Percentiles rank a stretch among this genome's conserved stretches.
phyloP scores from a whole-genome alignment of 1,140 invertebrate genomes.

The Propsilocerus akamusi region DNA sequence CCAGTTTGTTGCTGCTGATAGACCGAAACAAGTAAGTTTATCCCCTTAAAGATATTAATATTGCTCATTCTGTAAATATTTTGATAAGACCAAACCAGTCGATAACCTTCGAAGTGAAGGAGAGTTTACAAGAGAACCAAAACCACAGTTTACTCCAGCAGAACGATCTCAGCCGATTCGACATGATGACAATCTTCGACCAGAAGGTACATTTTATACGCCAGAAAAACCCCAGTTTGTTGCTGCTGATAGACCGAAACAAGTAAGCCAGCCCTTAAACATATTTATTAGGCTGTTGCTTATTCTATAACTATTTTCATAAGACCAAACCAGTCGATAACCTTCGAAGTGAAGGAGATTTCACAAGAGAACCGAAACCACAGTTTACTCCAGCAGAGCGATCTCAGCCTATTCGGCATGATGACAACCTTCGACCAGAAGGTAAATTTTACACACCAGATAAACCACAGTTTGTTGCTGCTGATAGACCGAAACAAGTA shows the following conservation, averaged over 20 bases:
- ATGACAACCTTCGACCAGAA: conserved; percentile 24
- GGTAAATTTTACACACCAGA: conserved; percentile 27
- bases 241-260: conserved; percentile 20
- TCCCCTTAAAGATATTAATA: conserved; percentile 9
- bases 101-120: conserved; percentile 40
- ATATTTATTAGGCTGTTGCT: too few relatives aligned
- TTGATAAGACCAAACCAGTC: too few relatives aligned
- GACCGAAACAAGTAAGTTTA: conserved; percentile 23
- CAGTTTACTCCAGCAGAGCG: conserved; percentile 24
- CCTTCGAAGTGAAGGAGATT: conserved; percentile 17
- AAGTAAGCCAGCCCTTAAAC: too few relatives aligned
- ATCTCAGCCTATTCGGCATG: conserved; percentile 23
- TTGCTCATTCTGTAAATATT: too few relatives aligned
- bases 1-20: conserved; percentile 23
- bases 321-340: conserved; percentile 20
- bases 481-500: conserved; percentile 20
- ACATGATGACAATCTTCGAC: conserved; percentile 32
- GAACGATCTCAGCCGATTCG: conserved; percentile 23
- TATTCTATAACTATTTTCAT: too few relatives aligned
- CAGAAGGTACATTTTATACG: conserved; percentile 30
- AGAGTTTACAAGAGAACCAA: conserved; percentile 30
- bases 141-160: conserved; percentile 25
- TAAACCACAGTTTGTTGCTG: conserved; percentile 25
- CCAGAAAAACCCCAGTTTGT: conserved; percentile 9
- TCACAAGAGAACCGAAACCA: conserved; percentile 16